Evolutionary conservation across 2,888 invertebrate genomes (phyloP), one percentile per base, ranked within the genome.

Genomic region (Conops quadrifasciatus): DNA sequence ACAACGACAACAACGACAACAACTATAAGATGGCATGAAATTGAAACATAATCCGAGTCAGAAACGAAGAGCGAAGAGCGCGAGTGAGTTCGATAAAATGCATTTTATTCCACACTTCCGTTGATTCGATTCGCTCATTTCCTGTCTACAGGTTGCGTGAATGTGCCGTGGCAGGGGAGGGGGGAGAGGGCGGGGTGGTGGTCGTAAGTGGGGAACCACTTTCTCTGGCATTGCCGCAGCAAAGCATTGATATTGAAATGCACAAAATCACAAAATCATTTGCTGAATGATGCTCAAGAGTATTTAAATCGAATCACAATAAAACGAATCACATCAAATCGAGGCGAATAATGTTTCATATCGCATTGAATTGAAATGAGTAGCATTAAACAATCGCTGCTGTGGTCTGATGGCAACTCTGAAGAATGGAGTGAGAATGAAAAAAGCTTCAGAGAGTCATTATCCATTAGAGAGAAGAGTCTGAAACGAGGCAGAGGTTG

Each of bases 41-140:
- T 67, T 49, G 60, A 66, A 51, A 62, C 36, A 36, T 36, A 36
- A 36, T 36, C 9, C 36, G 36, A 36, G 36, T 36, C 36, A 36
- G 9, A 36, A 36, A 9, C 15, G 15, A 30, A 26, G 26, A 21
- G 51, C 13, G 16, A 58, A 26, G 53, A 63, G 59, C 60, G 28
- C 45, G 24, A 63, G 69, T 67, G 30, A 24, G 2, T 21, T 11
- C 21, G 28, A 59, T 47, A 47, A 26, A 24, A 47, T 30, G 62
- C 24, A 36, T 51, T 68, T 68, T 62, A 47, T 56, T 30, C 53
- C 63, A 24, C 58, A 49, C 53, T 70, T 70, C 64, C 70, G 64
- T 21, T 69, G 69, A 69, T 64, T 64, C 64, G 70, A 64, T 70
- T 70, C 70, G 64, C 70, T 70, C 70, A 70, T 70, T 64, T 64